phyloP scores from a whole-genome alignment of 1,140 invertebrate species.

The Pentalonia nigronervosa region DNA sequence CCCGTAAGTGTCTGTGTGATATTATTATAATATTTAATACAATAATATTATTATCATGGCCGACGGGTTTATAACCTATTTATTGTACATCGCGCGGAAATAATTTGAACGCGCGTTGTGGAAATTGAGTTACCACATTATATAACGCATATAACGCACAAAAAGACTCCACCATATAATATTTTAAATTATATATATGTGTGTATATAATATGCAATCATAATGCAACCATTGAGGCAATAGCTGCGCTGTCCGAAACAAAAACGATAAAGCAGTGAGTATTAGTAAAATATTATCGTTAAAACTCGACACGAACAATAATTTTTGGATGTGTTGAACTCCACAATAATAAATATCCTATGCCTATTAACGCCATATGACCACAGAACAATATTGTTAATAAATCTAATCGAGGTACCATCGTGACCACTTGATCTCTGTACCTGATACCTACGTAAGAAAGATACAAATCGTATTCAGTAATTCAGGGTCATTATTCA shows the following conservation, averaged over 20 bases:
- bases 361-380: too few relatives aligned
- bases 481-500: too few relatives aligned
- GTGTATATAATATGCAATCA: neutral
- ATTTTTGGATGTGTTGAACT: too few relatives aligned
- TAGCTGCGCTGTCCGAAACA: neutral
- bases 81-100: neutral
- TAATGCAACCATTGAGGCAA: neutral
- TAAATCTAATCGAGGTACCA: neutral
- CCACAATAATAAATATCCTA: too few relatives aligned
- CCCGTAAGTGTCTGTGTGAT: neutral
- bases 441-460: neutral
- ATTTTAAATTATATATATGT: neutral
- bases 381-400: neutral
- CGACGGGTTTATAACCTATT: neutral
- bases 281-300: too few relatives aligned
- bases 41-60: neutral
- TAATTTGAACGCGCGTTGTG: neutral
- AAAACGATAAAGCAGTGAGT: neutral
- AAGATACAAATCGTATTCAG: neutral
- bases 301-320: too few relatives aligned
- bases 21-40: neutral
- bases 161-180: neutral
- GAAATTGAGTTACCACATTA: neutral
- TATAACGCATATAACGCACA: neutral
- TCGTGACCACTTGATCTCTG: neutral